Conservation (phyloP, 2,888 invertebrate species). For the Calliopum simillimum region DNA sequence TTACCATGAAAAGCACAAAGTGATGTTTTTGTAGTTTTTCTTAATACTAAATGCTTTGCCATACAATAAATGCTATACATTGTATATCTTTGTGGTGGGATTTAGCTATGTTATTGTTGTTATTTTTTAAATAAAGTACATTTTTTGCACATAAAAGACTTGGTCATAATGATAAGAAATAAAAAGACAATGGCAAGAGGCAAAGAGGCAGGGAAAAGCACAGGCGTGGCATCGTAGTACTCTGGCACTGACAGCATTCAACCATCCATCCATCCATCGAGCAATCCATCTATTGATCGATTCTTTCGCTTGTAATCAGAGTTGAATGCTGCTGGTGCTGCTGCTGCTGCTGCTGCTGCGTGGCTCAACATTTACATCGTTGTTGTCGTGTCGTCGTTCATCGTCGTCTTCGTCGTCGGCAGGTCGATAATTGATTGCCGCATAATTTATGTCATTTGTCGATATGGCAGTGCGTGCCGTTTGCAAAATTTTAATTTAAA, state of each 20-base stretch:
- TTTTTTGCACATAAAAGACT: constrained; percentile 9
- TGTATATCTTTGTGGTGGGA: too few species aligned
- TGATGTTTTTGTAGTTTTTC: constrained; percentile 56
- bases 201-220: too few species aligned
- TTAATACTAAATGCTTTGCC: constrained; percentile 52
- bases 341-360: constrained; percentile 38
- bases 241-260: background rate
- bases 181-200: too few species aligned
- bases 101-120: too few species aligned
- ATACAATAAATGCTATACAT: constrained; percentile 31
- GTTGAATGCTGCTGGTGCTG: constrained; percentile 38
- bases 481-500: constrained; percentile 60
- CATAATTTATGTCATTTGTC: constrained; percentile 63
- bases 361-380: constrained; percentile 15
- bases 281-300: constrained; percentile 8
- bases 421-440: constrained; percentile 63
- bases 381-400: constrained; percentile 1
- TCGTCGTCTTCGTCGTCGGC: constrained; percentile 47
- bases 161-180: background rate
- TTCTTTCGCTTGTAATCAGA: background rate
- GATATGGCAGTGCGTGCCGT: constrained; percentile 58
- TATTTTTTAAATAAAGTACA: constrained; percentile 13
- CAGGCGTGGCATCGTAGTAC: too few species aligned
- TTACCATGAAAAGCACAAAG: constrained; percentile 52
- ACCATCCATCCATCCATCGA: constrained; percentile 4